A percentile compares a stretch with the other conserved stretches of the same genome.
These are phyloP conservation scores for Spheniscus humboldti DNA, from an alignment of 2,797 vertebrate genomes.

Conservation along the genomic window DNA sequence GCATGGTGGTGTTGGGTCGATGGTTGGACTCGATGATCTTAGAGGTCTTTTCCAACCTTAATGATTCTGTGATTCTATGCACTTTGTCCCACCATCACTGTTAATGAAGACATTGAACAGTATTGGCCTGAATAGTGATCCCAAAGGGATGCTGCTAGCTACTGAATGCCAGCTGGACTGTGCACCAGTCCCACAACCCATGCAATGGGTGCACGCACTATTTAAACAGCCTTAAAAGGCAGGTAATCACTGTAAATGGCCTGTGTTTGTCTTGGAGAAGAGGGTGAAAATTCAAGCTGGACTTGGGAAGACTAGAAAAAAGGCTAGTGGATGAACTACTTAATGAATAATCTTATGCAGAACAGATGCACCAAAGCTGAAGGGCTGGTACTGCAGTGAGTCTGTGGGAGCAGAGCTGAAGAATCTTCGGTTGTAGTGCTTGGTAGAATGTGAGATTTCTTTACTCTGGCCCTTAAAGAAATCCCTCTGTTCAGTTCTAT, in stretches of 20 bases:
- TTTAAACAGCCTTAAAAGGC: not conserved
- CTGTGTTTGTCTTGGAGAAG: not conserved
- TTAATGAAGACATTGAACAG: not conserved
- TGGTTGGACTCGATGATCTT: too few species aligned
- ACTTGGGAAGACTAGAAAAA: not conserved
- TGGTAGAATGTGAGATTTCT: not conserved
- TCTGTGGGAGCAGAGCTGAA: not conserved
- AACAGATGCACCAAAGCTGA: not conserved
- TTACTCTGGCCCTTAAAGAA: not conserved
- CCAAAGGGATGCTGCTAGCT: not conserved
- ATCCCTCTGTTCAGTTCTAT: not conserved
- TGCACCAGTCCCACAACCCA: not conserved
- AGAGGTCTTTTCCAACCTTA: too few species aligned
- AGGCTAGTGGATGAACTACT: not conserved
- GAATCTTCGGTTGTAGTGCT: not conserved
- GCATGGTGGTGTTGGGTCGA: too few species aligned
- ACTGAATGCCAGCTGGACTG: not conserved
- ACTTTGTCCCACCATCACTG: not conserved
- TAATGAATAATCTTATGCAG: not conserved
- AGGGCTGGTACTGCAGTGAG: not conserved
- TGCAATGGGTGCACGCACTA: fast-evolving
- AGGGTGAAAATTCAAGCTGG: not conserved
- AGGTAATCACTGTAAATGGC: not conserved
- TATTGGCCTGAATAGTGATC: not conserved
- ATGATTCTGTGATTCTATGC: not conserved